Base-by-base conservation (phyloP, 30 jellyfish, hydroid and myxozoan genomes). In the Turritopsis rubra region DNA sequence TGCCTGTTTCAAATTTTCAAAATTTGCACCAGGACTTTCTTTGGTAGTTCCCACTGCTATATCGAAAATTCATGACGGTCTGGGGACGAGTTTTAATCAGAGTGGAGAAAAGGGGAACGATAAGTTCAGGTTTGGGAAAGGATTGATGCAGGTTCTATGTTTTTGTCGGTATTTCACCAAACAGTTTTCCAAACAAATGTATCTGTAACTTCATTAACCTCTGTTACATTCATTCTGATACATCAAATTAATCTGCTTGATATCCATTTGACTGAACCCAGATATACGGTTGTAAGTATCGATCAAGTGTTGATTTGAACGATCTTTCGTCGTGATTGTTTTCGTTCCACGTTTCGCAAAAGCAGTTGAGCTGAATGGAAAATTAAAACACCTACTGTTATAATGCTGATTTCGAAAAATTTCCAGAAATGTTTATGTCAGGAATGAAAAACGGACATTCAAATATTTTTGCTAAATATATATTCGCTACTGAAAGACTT, bases 221-320 rank as follows among this genome's bases (percentile, higher is more conserved):
- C 65, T 30, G 18, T 16, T 23, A n/a, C 87, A 41, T 16, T 30
- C 81, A 16, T 25, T 19, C 18, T 65, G 18, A 53, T 80, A 80
- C 87, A 80, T 80, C 41, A 53, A 28, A 18, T 65, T 65, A 21
- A 80, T 80, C 28, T 80, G 87, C 23, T n/a, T 28, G 1, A 80
- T 80, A 26, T 80, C 87, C 24, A 29, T 80, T 16, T 65, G 82
- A 53, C 87, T 80, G 79, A 80, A 80, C 21, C 87, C 87, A 29
- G 26, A 22, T 18, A 80, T 80, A 41, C 87, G 31, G 53, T 80
- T 80, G 53, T 80, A 53, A 29, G 78, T 80, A 26, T 80, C 87
- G 53, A 80, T 80, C 8, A 53, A 1, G 7, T 22, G 52, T n/a
- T 80, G 87, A 23, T 80, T 80, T 52, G 82, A 52, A 13, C 66